phyloP scores from a whole-genome alignment of 2,888 invertebrate species.

The Cheilosia pagana region DNA sequence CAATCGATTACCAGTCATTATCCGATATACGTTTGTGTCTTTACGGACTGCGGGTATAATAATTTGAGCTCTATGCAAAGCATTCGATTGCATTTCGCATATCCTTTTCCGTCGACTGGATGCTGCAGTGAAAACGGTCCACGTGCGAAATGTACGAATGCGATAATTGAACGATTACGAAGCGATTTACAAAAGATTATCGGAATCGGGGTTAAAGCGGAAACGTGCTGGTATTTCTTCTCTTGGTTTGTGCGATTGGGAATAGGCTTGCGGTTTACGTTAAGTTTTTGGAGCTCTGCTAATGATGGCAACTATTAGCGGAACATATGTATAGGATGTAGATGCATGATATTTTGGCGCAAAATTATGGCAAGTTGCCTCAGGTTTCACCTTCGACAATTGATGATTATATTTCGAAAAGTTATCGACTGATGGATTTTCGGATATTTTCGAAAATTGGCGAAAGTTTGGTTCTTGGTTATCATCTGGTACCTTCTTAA shows the following conservation, averaged over 20 bases:
- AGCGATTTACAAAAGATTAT: constrained; percentile 70
- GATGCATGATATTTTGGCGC: too few species aligned
- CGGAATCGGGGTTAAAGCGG: constrained; percentile 68
- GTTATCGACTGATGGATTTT: too few species aligned
- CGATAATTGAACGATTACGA: constrained; percentile 73
- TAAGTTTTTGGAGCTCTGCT: not conserved
- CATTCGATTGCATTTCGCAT: constrained; percentile 37
- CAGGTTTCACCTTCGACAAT: too few species aligned
- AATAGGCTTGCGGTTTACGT: not conserved
- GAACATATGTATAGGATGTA: too few species aligned
- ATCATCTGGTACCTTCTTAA: too few species aligned
- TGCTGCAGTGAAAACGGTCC: constrained; percentile 31
- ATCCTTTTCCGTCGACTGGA: constrained; percentile 27
- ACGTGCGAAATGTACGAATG: constrained; percentile 65
- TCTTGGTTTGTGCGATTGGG: constrained; percentile 25
- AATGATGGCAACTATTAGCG: not conserved
- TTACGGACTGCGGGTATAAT: constrained; percentile 27
- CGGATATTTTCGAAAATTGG: too few species aligned
- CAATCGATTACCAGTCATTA: constrained; percentile 65
- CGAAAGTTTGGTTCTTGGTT: too few species aligned
- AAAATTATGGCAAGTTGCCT: too few species aligned
- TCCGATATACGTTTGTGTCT: constrained; percentile 48
- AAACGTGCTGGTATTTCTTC: constrained; percentile 57
- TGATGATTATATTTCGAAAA: too few species aligned
- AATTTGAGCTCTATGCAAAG: constrained; percentile 49